Evolutionary conservation across 2,888 invertebrate species (phyloP), one percentile per base, ranked within the genome.

Genomic region (Heliconius ismenius): DNA sequence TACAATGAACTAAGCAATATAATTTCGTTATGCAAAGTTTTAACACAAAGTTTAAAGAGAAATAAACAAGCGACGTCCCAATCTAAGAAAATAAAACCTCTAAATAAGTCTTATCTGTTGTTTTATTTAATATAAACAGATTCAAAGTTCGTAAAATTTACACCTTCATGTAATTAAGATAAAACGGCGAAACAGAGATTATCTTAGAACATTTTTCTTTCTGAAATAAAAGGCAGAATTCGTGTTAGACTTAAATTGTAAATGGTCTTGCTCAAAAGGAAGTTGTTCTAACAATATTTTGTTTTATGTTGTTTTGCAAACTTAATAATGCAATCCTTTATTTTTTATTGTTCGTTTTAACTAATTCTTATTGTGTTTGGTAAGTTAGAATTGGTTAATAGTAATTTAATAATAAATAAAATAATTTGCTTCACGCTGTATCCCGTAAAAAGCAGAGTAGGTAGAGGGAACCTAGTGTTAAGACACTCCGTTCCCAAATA

Each of bases 61-160:
- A 54, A 24, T 32, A 28, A 62, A 75, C 58, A 58, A 49, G 49
- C 49, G 18, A 28, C n/a, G 43, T 49, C 11, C 63, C 63, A 75
- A 75, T 63, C 62, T 63, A 15, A 62, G 28, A 67, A 75, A 70
- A 49, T 4, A 63, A 69, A 75, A 62, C 39, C 43, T 39, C 39
- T 75, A 75, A 75, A 64, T 63, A 63, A 75, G 60, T 63, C 62
- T 75, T 75, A 75, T 75, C 69, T 75, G 49, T 63, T 70, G 70
- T 75, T 75, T 75, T 70, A 75, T 75, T 75, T 75, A 43, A 75
- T 75, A 70, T 75, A 75, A 75, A 75, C 75, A 75, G 75, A 70
- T 75, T 75, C 63, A 63, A 75, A 70, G 63, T 75, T 75, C 68
- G 75, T 70, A 64, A 75, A 75, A 75, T 75, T 75, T 75, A 76